phyloP scores from a whole-genome alignment of 2,888 invertebrate genomes.

The Agonopterix subpropinquella region DNA sequence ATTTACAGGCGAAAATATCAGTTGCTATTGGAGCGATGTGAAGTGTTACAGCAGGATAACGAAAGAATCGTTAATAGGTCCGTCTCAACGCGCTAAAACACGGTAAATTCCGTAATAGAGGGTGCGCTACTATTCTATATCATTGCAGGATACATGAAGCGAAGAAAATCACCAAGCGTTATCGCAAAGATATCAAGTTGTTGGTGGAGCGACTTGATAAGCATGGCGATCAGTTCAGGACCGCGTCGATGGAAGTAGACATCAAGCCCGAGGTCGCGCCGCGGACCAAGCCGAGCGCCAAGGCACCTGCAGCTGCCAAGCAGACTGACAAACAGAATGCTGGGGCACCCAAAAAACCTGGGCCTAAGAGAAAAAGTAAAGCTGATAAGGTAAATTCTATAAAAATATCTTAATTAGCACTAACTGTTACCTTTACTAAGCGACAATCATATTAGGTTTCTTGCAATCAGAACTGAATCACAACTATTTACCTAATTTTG shows the following conservation, averaged over 20 bases:
- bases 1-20: slow-evolving; percentile 85
- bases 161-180: slow-evolving; percentile 80
- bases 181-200: slow-evolving; percentile 81
- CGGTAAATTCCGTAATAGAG: slow-evolving; percentile 16
- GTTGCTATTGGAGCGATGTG: slow-evolving; percentile 82
- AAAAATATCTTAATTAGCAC: too few relatives aligned
- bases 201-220: slow-evolving; percentile 80
- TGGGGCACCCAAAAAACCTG: slow-evolving; percentile 50
- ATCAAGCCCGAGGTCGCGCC: slow-evolving; percentile 47
- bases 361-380: slow-evolving; percentile 76
- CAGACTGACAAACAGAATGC: slow-evolving; percentile 50
- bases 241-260: slow-evolving; percentile 75
- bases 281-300: slow-evolving; percentile 34
- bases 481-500: too few relatives aligned
- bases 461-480: too few relatives aligned
- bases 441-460: too few relatives aligned
- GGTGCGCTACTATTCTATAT: slow-evolving; percentile 18
- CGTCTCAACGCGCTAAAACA: slow-evolving; percentile 27
- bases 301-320: slow-evolving; percentile 38
- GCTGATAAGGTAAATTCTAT: slow-evolving; percentile 66
- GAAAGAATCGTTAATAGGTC: slow-evolving; percentile 82
- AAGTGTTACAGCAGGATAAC: slow-evolving; percentile 85
- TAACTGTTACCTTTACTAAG: too few relatives aligned
- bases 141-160: slow-evolving; percentile 80
- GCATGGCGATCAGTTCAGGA: slow-evolving; percentile 82